Base-by-base conservation (phyloP, 1,140 invertebrate genomes). In the Drosophila guanche region DNA sequence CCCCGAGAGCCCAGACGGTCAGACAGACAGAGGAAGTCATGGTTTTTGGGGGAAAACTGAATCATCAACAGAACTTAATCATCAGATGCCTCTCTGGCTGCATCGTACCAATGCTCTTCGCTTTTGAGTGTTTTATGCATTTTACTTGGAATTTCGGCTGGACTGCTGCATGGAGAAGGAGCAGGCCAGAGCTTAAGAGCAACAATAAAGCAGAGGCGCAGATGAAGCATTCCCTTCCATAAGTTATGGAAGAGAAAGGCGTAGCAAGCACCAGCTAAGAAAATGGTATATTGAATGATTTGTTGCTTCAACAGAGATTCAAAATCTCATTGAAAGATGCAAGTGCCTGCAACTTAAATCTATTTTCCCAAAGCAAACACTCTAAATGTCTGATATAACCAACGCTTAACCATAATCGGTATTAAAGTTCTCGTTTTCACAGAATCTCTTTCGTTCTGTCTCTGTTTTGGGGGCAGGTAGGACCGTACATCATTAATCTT, bases 61-160 rank as follows among this genome's bases (percentile, higher is more conserved):
- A 80, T 85, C 80, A 77, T 56, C 58, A 71, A 4, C 10, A 37
- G 63, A 85, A 86, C 73, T 86, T 85, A 80, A 85, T 85, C 80
- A 86, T 65, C 78, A 74, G 48, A 20, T 37, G 29, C 59, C 20
- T 29, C n/a, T 22, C 40, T 27, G 3, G 6, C 22, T 25, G 43
- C 27, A 41, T 5, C 47, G 29, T 2, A 4, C 10, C 33, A 12
- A 37, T 37, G 33, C 33, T 37, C 33, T 12, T 4, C 25, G 23
- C 60, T 53, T n/a, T 25, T 41, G n/a, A 55, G 62, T 68, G 66
- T 50, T 78, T 78, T 57, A 78, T 78, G 68, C 57, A 63, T 65
- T 74, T 78, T 65, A 74, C 62, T 65, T 46, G 50, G 78, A 73
- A 76, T 72, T 66, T 20, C 8, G 29, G 62, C 59, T 54, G 47